Conservation (phyloP, 2,113 vertebrate genomes). For the Neogobius melanostomus region DNA sequence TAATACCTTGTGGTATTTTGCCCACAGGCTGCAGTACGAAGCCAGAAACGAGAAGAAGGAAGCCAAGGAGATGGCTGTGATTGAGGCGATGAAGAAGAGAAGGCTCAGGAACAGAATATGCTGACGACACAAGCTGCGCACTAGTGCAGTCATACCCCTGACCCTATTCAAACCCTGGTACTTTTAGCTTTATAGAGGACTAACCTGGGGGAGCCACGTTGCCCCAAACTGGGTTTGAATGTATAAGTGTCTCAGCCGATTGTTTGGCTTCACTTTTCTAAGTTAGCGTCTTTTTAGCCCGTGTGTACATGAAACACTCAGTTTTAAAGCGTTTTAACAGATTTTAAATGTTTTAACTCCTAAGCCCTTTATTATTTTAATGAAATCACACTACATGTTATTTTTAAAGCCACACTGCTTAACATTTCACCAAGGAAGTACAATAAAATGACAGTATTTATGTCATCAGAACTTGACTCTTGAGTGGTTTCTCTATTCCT, state of each 20-base stretch:
- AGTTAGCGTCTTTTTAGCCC: slow-evolving; percentile 10
- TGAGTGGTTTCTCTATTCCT: no score
- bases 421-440: no score
- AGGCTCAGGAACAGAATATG: slow-evolving; percentile 55
- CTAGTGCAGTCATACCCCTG: slow-evolving; percentile 30
- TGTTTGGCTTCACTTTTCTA: slow-evolving; percentile 3
- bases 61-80: slow-evolving; percentile 90
- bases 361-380: slow-evolving; percentile 10
- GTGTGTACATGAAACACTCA: slow-evolving; percentile 1
- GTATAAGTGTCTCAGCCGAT: neutral
- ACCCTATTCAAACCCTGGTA: slow-evolving; percentile 5
- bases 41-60: slow-evolving; percentile 98
- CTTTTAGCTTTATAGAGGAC: slow-evolving; percentile 23
- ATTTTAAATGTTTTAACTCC: slow-evolving; percentile 30
- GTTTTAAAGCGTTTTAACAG: slow-evolving; percentile 7
- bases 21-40: slow-evolving; percentile 89
- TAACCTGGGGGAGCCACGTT: neutral
- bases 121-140: slow-evolving; percentile 23
- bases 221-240: slow-evolving; percentile 13
- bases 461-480: no score
- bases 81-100: slow-evolving; percentile 82
- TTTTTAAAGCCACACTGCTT: neutral
- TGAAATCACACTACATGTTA: neutral
- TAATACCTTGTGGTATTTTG: neutral
- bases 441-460: no score